Conservation (phyloP, 2,797 vertebrate genomes). For the Phoebastria nigripes region DNA sequence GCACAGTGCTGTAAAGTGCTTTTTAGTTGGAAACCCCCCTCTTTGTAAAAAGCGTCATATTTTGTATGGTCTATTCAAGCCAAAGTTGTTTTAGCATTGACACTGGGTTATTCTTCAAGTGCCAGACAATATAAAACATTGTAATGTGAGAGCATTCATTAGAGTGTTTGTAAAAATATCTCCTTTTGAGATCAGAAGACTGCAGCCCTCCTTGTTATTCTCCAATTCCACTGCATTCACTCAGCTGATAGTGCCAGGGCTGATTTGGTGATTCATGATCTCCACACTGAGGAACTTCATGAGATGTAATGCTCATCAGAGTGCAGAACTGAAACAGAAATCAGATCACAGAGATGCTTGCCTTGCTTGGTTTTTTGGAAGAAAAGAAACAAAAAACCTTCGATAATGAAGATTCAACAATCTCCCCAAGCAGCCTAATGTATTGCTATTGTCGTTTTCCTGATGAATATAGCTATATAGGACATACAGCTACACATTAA, state of each 20-base stretch:
- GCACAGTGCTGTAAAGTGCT: not conserved
- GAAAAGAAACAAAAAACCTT: not conserved
- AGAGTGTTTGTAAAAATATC: not conserved
- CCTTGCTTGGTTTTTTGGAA: not conserved
- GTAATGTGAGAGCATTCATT: not conserved
- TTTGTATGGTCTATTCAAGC: not conserved
- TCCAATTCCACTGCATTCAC: not conserved
- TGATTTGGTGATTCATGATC: not conserved
- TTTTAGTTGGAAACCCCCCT: not conserved
- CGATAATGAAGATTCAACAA: not conserved
- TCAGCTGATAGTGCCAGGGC: not conserved
- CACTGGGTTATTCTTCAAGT: not conserved
- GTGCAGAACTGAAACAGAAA: not conserved
- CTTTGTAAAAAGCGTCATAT: not conserved
- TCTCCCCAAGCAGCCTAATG: not conserved
- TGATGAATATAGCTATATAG: not conserved
- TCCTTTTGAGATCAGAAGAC: not conserved
- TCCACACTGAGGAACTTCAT: not conserved
- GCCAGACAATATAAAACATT: not conserved
- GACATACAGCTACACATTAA: not conserved
- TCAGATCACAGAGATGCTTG: not conserved
- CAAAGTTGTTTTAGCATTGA: not conserved
- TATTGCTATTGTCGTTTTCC: not conserved
- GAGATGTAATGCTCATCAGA: not conserved
- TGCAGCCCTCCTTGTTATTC: not conserved